Evolutionary conservation across 2,797 vertebrate genomes (phyloP).

Genomic region (Champsocephalus esox): DNA sequence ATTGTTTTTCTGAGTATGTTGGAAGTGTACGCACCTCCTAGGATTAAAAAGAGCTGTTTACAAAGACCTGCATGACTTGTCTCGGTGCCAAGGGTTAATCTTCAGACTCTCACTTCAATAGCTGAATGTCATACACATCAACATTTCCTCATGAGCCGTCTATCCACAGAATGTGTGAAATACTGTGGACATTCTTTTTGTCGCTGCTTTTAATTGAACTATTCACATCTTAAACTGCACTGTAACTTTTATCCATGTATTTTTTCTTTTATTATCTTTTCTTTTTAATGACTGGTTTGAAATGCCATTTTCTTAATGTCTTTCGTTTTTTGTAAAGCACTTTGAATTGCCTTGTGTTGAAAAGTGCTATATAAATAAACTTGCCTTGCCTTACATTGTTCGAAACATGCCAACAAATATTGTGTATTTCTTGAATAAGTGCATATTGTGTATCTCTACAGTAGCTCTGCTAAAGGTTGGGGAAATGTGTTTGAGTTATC

Average conservation of each 20-base stretch:
- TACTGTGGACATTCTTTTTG: slow-evolving; percentile 5
- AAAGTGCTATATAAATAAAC: too few relatives aligned
- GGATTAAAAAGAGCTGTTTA: slow-evolving; percentile 66
- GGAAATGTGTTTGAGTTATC: slow-evolving; percentile 67
- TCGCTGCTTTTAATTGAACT: too few relatives aligned
- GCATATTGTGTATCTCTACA: slow-evolving; percentile 54
- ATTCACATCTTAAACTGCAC: too few relatives aligned
- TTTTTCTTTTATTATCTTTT: too few relatives aligned
- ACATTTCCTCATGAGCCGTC: slow-evolving; percentile 55
- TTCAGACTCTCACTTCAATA: slow-evolving; percentile 42
- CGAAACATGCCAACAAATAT: slow-evolving; percentile 40
- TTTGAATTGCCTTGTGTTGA: too few relatives aligned
- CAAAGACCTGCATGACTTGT: slow-evolving; percentile 65
- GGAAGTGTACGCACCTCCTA: slow-evolving; percentile 67
- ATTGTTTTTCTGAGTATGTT: slow-evolving; percentile 71
- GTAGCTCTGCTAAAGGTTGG: slow-evolving; percentile 72
- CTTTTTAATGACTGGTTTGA: too few relatives aligned
- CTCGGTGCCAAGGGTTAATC: slow-evolving; percentile 68
- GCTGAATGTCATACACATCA: slow-evolving; percentile 57
- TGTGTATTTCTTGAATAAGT: slow-evolving; percentile 55
- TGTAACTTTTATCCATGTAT: too few relatives aligned
- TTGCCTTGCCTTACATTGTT: slow-evolving; percentile 1
- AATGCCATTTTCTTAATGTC: too few relatives aligned
- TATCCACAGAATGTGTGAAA: slow-evolving; percentile 30
- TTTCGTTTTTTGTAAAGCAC: too few relatives aligned